These are phyloP conservation scores for Aphrocallistes beatrix DNA, from an alignment of 37 sponge, comb jelly and placozoan genomes.

Conservation along the genomic window DNA sequence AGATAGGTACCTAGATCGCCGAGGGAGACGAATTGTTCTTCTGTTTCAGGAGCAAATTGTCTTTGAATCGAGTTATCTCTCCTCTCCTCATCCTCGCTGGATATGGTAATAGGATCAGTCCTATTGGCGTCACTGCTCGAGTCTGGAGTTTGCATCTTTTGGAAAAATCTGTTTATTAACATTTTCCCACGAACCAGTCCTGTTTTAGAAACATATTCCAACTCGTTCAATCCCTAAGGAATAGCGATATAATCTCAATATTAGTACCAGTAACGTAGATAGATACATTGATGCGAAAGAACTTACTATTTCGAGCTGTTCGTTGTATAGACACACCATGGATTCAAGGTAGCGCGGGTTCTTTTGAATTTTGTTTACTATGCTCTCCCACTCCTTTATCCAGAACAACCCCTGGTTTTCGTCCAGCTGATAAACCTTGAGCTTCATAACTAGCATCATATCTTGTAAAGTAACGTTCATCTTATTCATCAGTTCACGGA, in stretches of 20 bases:
- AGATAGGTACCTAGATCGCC: background rate
- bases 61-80: background rate
- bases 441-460: background rate
- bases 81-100: background rate
- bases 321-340: background rate
- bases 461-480: background rate
- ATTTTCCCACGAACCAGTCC: background rate
- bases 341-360: background rate
- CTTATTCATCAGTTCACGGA: background rate
- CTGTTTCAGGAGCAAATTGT: background rate
- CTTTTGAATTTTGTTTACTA: background rate
- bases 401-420: background rate
- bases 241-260: background rate
- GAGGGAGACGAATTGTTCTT: background rate
- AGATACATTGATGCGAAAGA: background rate
- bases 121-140: too few species aligned
- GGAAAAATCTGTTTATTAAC: background rate
- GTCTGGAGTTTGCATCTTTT: background rate
- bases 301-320: background rate
- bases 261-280: background rate
- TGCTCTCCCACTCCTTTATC: background rate
- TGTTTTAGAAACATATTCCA: background rate
- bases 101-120: background rate
- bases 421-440: background rate
- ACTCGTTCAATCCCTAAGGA: background rate